Conservation (phyloP, 2,888 invertebrate species). For the Polymixis lichenea region DNA sequence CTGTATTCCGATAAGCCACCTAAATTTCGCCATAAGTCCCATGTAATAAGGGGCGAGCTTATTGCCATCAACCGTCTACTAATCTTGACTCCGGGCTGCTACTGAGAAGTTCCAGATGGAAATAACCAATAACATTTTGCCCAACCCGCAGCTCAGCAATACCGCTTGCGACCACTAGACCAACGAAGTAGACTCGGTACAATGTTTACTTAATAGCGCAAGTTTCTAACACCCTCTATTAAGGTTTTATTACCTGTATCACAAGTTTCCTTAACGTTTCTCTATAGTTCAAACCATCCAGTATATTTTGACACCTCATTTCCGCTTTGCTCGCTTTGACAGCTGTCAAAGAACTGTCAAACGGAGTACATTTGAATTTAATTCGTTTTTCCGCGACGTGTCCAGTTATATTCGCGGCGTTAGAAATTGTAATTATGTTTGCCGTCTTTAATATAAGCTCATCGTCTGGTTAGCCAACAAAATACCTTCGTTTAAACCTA, state of each 20-base stretch:
- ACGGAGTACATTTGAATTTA: background rate
- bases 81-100: too few relatives aligned
- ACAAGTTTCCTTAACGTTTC: constrained; percentile 25
- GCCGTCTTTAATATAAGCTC: constrained; percentile 10
- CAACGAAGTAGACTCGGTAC: background rate
- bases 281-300: constrained; percentile 6
- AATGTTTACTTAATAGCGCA: constrained; percentile 23
- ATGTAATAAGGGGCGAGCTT: too few relatives aligned
- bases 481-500: constrained; percentile 26
- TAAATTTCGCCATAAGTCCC: too few relatives aligned
- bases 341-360: constrained; percentile 37
- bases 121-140: too few relatives aligned
- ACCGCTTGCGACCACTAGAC: too few relatives aligned
- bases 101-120: too few relatives aligned
- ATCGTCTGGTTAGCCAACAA: constrained; percentile 14
- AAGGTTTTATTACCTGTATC: constrained; percentile 27
- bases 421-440: constrained; percentile 1
- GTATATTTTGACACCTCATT: background rate
- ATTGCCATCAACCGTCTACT: too few relatives aligned
- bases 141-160: too few relatives aligned
- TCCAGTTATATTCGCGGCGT: background rate
- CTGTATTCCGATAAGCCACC: too few relatives aligned
- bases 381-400: background rate
- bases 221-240: constrained; percentile 9
- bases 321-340: background rate